Evolutionary conservation across 2,888 invertebrate species (phyloP), one percentile per base, ranked within the genome.

Genomic region (Pyrrhia umbra): DNA sequence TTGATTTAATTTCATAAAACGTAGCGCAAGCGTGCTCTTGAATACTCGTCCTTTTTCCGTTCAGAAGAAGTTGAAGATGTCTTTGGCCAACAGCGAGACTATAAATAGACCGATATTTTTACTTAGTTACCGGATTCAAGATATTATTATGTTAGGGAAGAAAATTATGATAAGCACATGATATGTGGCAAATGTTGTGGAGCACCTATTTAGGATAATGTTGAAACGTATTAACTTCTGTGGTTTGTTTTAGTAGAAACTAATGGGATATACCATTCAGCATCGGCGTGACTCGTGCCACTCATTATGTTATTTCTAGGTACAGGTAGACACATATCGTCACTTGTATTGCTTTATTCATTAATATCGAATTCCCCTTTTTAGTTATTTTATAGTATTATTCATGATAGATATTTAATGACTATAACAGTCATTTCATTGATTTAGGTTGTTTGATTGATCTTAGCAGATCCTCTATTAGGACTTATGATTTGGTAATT

Each of bases 231-330:
- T 68, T 54, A 63, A 39, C 30, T 13, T 13, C 43, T 54, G 39
- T 39, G 20, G 25, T 59, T 45, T 23, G 27, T 45, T 50, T 34
- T 13, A 51, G 51, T 50, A 46, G 34, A 40, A 15, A 13, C 6
- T n/a, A 18, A 15, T 37, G n/a, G 3, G 6, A 13, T 13, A 20
- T 20, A 13, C 21, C 45, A 37, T 56, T 67, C 10, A 20, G 39
- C 40, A 42, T 46, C 9, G n/a, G n/a, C 40, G 27, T 57, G 62
- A 40, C 68, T 61, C 55, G 73, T 71, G 61, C 61, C 43, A 27
- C 16, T 46, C 8, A 51, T 57, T 67, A 46, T 30, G n/a, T 30
- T 39, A 52, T 18, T 10, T n/a, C n/a, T n/a, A n/a, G 18, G 40
- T 69, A 58, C 27, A 21, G 40, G 25, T 34, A 54, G 6, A 0